phyloP scores from a whole-genome alignment of 2,888 invertebrate genomes.

The Ganaspis brasiliensis region DNA sequence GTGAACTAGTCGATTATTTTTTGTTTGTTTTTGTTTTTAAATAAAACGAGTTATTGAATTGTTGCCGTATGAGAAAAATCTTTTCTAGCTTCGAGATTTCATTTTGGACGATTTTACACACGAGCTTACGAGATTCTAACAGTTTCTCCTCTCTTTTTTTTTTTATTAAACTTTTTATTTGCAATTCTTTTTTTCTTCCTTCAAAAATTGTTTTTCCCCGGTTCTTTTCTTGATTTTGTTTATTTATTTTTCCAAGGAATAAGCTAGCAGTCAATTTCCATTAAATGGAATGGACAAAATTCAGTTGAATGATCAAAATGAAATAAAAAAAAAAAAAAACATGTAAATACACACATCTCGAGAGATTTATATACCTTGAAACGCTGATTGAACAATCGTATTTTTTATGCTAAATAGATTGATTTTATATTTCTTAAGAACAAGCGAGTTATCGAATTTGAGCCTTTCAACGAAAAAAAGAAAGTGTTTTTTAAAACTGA shows the following conservation, averaged over 20 bases:
- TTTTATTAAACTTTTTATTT: slow-evolving; percentile 45
- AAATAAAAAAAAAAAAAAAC: slow-evolving; percentile 47
- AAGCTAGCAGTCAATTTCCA: background rate
- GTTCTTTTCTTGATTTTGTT: background rate
- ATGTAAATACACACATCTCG: slow-evolving; percentile 44
- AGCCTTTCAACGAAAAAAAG: no score
- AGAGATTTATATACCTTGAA: background rate
- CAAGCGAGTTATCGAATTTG: background rate
- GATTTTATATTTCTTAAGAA: slow-evolving; percentile 12
- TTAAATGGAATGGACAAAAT: slow-evolving; percentile 58
- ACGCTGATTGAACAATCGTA: background rate
- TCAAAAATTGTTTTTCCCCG: background rate
- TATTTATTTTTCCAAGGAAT: no score
- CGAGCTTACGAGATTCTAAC: slow-evolving; percentile 31
- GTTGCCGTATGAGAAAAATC: background rate
- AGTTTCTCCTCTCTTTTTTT: slow-evolving; percentile 69
- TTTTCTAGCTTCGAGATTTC: background rate
- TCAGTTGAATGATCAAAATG: slow-evolving; percentile 42
- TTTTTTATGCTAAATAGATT: slow-evolving; percentile 10
- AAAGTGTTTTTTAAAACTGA: no score
- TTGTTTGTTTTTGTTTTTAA: no score
- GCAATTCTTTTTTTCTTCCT: background rate
- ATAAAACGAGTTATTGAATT: slow-evolving; percentile 42
- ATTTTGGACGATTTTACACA: slow-evolving; percentile 14
- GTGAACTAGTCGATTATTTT: slow-evolving; percentile 48